These are phyloP conservation scores for Onychomys arenicola DNA, from an alignment of 2,797 vertebrate species.

Conservation along the genomic window DNA sequence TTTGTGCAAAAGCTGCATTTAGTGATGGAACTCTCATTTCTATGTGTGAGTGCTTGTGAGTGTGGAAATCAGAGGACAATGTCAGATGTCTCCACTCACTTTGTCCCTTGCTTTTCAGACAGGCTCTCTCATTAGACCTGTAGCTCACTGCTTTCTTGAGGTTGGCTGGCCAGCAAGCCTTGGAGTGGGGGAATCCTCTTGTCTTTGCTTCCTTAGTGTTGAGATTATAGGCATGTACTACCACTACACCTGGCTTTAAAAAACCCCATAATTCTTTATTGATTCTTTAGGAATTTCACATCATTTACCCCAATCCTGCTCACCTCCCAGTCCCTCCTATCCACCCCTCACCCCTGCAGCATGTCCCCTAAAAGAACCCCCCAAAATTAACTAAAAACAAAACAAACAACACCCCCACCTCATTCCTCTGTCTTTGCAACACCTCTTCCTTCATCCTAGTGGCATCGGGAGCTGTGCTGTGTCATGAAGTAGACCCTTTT, in stretches of 20 bases:
- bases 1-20: slow-evolving; percentile 37
- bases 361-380: neutral
- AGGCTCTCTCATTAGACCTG: neutral
- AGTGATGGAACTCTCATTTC: neutral
- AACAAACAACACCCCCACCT: neutral
- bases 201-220: neutral
- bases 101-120: neutral
- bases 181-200: neutral
- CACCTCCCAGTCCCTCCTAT: neutral
- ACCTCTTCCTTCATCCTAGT: neutral
- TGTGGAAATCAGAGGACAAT: neutral
- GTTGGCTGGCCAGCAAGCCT: neutral
- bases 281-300: neutral
- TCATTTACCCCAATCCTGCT: neutral
- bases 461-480: neutral
- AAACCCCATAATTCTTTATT: neutral
- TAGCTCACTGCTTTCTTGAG: neutral
- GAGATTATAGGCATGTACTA: neutral
- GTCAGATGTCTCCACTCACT: neutral
- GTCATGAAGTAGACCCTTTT: neutral
- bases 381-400: neutral
- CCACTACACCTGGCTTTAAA: neutral
- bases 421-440: neutral
- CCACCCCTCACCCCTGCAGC: neutral
- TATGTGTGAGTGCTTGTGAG: neutral